These are phyloP conservation scores for Speoplatyrhinus poulsoni DNA, from an alignment of 2,113 vertebrate genomes.

Conservation along the genomic window DNA sequence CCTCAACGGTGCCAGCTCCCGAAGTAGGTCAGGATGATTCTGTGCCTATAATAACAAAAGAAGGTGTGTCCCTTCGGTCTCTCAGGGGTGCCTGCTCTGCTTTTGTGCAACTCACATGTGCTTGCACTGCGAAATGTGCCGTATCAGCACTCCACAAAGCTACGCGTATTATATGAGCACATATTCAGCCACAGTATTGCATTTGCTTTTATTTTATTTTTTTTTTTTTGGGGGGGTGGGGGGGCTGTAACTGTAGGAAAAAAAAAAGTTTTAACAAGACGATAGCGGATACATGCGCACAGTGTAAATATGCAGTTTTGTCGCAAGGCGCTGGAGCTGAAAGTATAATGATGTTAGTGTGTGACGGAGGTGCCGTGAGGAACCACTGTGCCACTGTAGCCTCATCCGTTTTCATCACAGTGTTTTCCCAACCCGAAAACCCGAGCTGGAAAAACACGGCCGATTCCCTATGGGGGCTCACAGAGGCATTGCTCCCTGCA, in stretches of 20 bases:
- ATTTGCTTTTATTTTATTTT: constrained; percentile 16
- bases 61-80: constrained; percentile 60
- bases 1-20: constrained; percentile 50
- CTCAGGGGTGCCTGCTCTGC: constrained; percentile 43
- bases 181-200: constrained; percentile 54
- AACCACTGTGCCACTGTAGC: constrained; percentile 36
- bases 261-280: constrained; percentile 53
- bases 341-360: constrained; percentile 67
- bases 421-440: constrained; percentile 46
- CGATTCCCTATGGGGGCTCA: constrained; percentile 43
- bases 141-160: constrained; percentile 56
- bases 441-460: constrained; percentile 54
- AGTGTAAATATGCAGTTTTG: constrained; percentile 63
- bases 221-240: too few species aligned
- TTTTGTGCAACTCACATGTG: constrained; percentile 36
- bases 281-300: constrained; percentile 47
- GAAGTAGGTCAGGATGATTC: constrained; percentile 65
- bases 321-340: constrained; percentile 57
- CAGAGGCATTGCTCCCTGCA: constrained; percentile 44
- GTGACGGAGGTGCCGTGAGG: constrained; percentile 49
- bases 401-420: constrained; percentile 63
- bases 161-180: constrained; percentile 42
- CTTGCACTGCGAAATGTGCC: constrained; percentile 49
- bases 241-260: constrained; percentile 39
- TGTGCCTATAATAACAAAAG: constrained; percentile 67